These are phyloP conservation scores for Pheosia tremula DNA, from an alignment of 2,888 invertebrate species.

Conservation along the genomic window DNA sequence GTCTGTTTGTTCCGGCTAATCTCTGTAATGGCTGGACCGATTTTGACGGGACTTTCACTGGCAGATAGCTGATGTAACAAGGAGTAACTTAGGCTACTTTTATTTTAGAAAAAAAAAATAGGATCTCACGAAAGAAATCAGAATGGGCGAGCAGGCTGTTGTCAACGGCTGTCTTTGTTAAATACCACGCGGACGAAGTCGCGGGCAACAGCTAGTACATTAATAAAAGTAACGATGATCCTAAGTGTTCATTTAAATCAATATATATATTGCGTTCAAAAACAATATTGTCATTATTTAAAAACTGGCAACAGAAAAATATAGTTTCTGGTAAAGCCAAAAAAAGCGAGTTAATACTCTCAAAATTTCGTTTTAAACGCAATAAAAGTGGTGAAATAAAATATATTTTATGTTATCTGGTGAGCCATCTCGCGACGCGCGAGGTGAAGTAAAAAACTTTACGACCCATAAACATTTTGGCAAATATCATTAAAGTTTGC, in stretches of 20 bases:
- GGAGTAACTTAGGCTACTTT: too few species aligned
- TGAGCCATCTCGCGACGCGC: constrained; percentile 35
- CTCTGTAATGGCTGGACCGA: too few species aligned
- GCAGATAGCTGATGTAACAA: too few species aligned
- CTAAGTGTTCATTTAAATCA: neutral
- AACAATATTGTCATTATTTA: neutral
- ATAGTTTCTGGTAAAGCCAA: neutral
- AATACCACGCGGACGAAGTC: too few species aligned
- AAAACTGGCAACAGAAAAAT: neutral
- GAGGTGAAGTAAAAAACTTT: constrained; percentile 39
- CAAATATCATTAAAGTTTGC: constrained; percentile 41
- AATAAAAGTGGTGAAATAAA: constrained; percentile 43
- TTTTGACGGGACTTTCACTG: too few species aligned
- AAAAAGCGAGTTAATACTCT: constrained; percentile 12
- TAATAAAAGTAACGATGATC: too few species aligned
- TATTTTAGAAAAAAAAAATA: too few species aligned
- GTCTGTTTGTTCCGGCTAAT: too few species aligned
- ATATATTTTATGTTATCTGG: constrained; percentile 42
- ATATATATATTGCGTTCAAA: neutral
- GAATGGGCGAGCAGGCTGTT: too few species aligned
- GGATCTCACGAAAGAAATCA: too few species aligned
- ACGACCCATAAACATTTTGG: constrained; percentile 47
- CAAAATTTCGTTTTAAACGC: constrained; percentile 32
- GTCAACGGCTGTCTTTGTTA: too few species aligned
- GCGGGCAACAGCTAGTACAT: too few species aligned